These are phyloP conservation scores for Agapostemon virescens DNA, from an alignment of 2,888 invertebrate genomes.

Conservation along the genomic window DNA sequence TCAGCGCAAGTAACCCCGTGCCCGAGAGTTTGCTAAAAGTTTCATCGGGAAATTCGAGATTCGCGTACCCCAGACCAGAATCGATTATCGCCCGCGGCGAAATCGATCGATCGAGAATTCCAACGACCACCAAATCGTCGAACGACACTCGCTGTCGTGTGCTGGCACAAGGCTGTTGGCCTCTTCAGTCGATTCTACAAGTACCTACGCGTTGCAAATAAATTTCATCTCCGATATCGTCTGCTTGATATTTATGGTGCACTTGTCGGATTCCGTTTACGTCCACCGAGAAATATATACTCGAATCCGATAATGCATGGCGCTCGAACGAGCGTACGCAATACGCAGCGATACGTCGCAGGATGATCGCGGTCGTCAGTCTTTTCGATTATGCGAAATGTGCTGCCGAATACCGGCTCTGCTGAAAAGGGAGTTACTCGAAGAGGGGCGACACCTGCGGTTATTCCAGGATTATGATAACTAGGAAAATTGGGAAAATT, in stretches of 20 bases:
- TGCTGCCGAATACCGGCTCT: too few relatives aligned
- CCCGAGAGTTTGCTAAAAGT: neutral
- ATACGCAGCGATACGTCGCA: neutral
- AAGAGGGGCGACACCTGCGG: too few relatives aligned
- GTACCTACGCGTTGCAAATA: constrained; percentile 28
- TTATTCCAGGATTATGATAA: too few relatives aligned
- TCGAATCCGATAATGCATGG: constrained; percentile 6
- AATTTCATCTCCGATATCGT: constrained; percentile 28
- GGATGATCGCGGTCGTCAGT: neutral
- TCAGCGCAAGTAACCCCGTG: neutral
- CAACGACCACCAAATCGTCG: constrained; percentile 27
- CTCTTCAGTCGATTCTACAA: constrained; percentile 13
- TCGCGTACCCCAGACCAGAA: neutral
- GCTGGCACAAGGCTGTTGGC: constrained; percentile 35
- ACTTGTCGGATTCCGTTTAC: constrained; percentile 42
- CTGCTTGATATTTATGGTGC: constrained; percentile 36
- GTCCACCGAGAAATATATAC: constrained; percentile 20
- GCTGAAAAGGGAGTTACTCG: too few relatives aligned
- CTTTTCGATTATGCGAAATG: too few relatives aligned
- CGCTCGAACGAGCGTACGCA: neutral
- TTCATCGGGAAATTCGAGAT: neutral
- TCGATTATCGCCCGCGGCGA: constrained; percentile 18
- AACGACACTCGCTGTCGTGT: constrained; percentile 2
- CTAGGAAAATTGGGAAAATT: too few relatives aligned
- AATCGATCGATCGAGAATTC: constrained; percentile 9